A percentile compares a stretch with the other conserved stretches of the same genome.
Evolutionary conservation across 2,888 invertebrate genomes (phyloP).

Genomic region (Toxonevra muliebris): DNA sequence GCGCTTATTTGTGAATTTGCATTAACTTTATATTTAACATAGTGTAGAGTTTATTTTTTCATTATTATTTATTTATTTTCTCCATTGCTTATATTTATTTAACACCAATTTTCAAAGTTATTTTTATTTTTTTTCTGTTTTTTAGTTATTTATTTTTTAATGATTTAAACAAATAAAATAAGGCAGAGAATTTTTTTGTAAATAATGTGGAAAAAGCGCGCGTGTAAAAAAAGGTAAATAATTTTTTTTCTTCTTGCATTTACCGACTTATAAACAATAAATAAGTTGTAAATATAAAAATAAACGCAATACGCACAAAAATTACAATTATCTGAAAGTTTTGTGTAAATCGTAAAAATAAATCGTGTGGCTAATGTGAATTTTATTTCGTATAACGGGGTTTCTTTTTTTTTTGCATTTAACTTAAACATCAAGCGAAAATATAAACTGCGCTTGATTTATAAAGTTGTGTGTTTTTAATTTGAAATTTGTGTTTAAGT

Average conservation of each 20-base stretch:
- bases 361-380: not conserved
- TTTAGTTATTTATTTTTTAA: slow-evolving; percentile 1
- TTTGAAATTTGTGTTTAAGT: slow-evolving; percentile 22
- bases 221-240: not conserved
- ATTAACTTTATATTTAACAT: not conserved
- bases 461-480: slow-evolving; percentile 30
- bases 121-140: slow-evolving; percentile 5
- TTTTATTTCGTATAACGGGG: not conserved
- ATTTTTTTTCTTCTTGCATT: not conserved
- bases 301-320: not conserved
- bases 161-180: slow-evolving; percentile 1
- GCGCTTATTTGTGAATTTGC: not conserved
- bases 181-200: not conserved
- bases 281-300: too few species aligned
- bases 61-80: not conserved
- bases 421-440: slow-evolving; percentile 24
- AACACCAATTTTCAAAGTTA: slow-evolving; percentile 10
- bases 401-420: slow-evolving; percentile 35
- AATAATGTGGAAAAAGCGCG: not conserved
- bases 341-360: not conserved
- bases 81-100: slow-evolving; percentile 5
- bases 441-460: too few species aligned
- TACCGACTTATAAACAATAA: too few species aligned
- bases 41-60: not conserved
- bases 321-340: not conserved